phyloP scores from a whole-genome alignment of 2,797 vertebrate genomes.

The Silurus lanzhouensis region DNA sequence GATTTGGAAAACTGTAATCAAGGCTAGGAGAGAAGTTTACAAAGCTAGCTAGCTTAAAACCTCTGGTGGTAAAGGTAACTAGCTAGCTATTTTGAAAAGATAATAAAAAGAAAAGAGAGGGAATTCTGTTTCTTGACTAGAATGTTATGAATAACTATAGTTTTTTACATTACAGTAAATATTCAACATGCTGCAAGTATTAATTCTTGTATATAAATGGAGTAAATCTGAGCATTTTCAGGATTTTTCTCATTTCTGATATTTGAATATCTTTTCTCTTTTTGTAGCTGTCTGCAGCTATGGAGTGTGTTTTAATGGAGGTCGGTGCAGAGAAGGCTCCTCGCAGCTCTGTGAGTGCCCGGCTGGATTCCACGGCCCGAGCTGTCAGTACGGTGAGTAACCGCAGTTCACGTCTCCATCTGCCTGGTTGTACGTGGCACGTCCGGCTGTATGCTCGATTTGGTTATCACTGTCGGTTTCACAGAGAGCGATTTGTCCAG shows the following conservation, averaged over 20 bases:
- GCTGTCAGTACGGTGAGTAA: conserved; percentile 85
- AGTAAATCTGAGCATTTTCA: neutral
- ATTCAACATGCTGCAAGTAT: neutral
- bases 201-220: neutral
- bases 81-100: neutral
- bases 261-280: conserved; percentile 11
- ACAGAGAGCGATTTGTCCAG: neutral
- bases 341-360: conserved; percentile 80
- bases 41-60: neutral
- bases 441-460: neutral
- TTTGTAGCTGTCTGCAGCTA: conserved; percentile 75
- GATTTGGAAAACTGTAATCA: neutral
- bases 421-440: neutral
- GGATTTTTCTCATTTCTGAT: conserved; percentile 51
- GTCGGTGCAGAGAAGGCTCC: conserved; percentile 75
- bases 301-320: conserved; percentile 80
- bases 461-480: neutral
- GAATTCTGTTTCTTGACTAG: too few species aligned
- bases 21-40: neutral
- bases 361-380: conserved; percentile 82
- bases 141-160: neutral
- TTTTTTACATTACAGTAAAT: neutral
- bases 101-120: neutral
- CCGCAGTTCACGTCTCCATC: neutral
- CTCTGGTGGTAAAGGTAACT: neutral